phyloP scores from a whole-genome alignment of 2,888 invertebrate species.

The Lottia scabra region DNA sequence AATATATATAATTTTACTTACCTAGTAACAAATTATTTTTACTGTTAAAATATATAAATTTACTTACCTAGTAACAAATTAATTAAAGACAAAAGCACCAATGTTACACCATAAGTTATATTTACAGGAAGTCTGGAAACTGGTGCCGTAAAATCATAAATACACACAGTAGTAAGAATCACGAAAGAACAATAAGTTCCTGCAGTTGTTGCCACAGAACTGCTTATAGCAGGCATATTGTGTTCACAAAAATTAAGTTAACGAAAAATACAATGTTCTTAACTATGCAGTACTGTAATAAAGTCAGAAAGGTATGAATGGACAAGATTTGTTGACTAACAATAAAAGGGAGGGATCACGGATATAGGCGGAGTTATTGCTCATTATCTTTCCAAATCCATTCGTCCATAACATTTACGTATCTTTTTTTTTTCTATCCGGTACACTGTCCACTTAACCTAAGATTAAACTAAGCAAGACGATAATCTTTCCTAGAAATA shows the following conservation, averaged over 20 bases:
- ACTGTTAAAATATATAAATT: not conserved
- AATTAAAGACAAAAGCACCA: conserved; percentile 29
- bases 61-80: conserved; percentile 33
- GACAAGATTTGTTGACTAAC: too few species aligned
- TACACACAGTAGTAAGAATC: conserved; percentile 31
- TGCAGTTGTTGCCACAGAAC: conserved; percentile 35
- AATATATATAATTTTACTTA: conserved; percentile 28
- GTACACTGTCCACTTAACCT: too few species aligned
- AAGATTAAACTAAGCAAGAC: too few species aligned
- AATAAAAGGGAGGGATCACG: too few species aligned
- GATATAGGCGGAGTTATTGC: too few species aligned
- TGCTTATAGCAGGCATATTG: conserved; percentile 28
- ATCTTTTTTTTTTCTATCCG: too few species aligned
- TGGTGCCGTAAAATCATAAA: conserved; percentile 35
- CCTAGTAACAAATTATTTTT: conserved; percentile 25
- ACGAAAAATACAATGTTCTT: too few species aligned
- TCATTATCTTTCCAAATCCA: too few species aligned
- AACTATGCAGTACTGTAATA: too few species aligned
- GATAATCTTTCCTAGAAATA: not conserved
- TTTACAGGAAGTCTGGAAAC: conserved; percentile 31
- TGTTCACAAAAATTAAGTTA: not conserved
- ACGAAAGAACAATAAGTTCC: conserved; percentile 32
- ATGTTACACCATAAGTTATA: conserved; percentile 29
- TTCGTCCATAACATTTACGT: too few species aligned
- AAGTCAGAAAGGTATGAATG: too few species aligned